Evolutionary conservation across 2,113 vertebrate genomes (phyloP).

Genomic region (Opisthocomus hoazin): DNA sequence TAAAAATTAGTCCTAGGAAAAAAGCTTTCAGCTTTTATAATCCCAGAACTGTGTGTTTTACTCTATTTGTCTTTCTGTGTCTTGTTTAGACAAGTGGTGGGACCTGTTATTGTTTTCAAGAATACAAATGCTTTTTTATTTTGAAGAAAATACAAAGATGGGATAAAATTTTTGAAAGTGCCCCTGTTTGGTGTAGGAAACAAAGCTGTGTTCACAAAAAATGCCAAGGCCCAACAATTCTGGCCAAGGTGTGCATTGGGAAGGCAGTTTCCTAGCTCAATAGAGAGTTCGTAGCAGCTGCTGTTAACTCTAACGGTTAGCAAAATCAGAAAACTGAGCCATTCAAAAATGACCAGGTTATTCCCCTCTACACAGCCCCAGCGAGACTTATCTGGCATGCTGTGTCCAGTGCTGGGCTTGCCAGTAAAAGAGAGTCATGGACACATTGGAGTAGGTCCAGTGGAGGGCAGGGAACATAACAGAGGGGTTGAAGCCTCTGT

Average conservation of each 20-base stretch:
- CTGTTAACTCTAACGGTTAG: not conserved
- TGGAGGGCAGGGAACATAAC: not conserved
- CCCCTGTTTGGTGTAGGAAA: not conserved
- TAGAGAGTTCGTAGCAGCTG: not conserved
- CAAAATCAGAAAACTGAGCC: not conserved
- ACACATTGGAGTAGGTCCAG: not conserved
- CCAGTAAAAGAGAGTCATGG: not conserved
- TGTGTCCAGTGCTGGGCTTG: not conserved
- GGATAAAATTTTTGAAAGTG: not conserved
- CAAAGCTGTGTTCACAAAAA: not conserved
- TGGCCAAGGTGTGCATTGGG: not conserved
- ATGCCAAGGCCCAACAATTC: not conserved
- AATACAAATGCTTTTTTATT: not conserved
- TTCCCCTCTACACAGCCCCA: not conserved
- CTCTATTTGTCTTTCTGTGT: conserved; percentile 5
- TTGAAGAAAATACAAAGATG: not conserved
- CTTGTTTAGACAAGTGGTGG: not conserved
- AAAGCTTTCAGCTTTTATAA: not conserved
- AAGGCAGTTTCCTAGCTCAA: not conserved
- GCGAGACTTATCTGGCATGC: not conserved
- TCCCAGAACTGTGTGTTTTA: not conserved
- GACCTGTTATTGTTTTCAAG: not conserved
- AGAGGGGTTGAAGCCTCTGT: not conserved
- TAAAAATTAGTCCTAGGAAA: not conserved
- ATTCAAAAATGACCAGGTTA: not conserved